Percentiles rank a stretch among this genome's conserved stretches.
phyloP scores from a whole-genome alignment of 2,888 invertebrate genomes.

The Drosophila hamatofila region DNA sequence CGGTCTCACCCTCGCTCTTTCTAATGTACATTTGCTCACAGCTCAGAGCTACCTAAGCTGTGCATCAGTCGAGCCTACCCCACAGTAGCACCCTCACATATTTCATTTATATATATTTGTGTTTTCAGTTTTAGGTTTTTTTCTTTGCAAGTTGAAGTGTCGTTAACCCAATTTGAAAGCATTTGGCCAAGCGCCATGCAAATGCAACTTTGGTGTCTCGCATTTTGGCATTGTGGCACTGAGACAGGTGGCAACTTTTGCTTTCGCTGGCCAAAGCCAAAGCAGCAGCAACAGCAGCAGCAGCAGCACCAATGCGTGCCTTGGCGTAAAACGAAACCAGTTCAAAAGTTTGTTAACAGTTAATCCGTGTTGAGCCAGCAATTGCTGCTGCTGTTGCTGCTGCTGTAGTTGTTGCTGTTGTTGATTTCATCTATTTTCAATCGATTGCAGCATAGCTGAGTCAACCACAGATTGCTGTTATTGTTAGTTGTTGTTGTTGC shows the following conservation, averaged over 20 bases:
- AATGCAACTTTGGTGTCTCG: conserved; percentile 58
- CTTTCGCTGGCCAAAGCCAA: conserved; percentile 69
- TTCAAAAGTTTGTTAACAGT: conserved; percentile 70
- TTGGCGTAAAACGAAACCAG: conserved; percentile 64
- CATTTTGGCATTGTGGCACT: conserved; percentile 53
- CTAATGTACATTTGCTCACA: background rate
- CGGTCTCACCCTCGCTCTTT: background rate
- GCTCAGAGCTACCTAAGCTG: background rate
- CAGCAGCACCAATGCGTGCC: conserved; percentile 14
- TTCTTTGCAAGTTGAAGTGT: conserved; percentile 72
- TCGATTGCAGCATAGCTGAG: conserved; percentile 74
- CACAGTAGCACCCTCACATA: background rate
- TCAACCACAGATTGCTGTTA: conserved; percentile 45
- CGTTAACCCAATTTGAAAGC: conserved; percentile 82
- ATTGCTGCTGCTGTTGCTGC: conserved; percentile 3
- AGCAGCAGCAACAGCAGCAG: background rate
- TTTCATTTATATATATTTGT: conserved; percentile 6
- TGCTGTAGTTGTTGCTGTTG: conserved; percentile 18
- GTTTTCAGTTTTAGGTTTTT: conserved; percentile 14
- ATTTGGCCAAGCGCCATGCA: conserved; percentile 74
- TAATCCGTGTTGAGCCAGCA: conserved; percentile 9
- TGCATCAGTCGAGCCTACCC: background rate
- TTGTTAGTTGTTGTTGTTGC: conserved; percentile 19
- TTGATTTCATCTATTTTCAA: conserved; percentile 26
- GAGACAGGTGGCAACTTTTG: conserved; percentile 76